phyloP scores from a whole-genome alignment of 2,113 vertebrate genomes.

The Chaetops frenatus region DNA sequence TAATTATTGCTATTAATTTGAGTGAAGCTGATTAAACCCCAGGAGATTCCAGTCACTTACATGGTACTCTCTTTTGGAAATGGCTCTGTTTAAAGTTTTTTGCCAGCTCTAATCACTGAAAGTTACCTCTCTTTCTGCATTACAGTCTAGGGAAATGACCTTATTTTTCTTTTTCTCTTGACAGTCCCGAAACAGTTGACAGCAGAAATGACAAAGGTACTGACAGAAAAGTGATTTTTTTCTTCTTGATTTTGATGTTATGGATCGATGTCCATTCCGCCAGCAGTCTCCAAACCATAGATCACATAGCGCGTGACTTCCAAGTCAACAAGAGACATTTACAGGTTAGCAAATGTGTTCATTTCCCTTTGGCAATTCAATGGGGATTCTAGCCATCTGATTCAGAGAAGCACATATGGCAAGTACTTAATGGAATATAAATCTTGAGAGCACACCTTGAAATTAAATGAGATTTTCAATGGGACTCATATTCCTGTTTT shows the following conservation, averaged over 20 bases:
- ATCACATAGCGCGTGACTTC: not conserved
- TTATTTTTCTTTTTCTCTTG: slow-evolving; percentile 27
- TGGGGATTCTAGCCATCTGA: slow-evolving; percentile 18
- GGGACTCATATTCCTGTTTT: not conserved
- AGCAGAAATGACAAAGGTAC: slow-evolving; percentile 20
- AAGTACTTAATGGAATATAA: slow-evolving; percentile 59
- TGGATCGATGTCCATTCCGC: slow-evolving; percentile 22
- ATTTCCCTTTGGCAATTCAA: slow-evolving; percentile 28
- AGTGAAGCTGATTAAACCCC: not conserved
- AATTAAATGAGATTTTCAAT: slow-evolving; percentile 49
- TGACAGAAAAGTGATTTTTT: slow-evolving; percentile 1
- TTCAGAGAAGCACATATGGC: slow-evolving; percentile 57
- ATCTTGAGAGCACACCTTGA: slow-evolving; percentile 47
- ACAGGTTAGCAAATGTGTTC: slow-evolving; percentile 41
- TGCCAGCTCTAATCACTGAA: not conserved
- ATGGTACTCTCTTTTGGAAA: not conserved
- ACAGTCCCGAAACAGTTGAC: not conserved
- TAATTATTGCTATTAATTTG: not conserved
- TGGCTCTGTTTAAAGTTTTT: not conserved
- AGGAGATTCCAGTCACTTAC: not conserved
- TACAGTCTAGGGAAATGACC: not conserved
- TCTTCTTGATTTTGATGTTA: slow-evolving; percentile 12
- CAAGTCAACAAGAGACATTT: slow-evolving; percentile 32
- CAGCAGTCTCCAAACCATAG: slow-evolving; percentile 15
- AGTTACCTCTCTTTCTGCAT: not conserved